These are phyloP conservation scores for Candoia aspera DNA, from an alignment of 2,113 vertebrate genomes.

Conservation along the genomic window DNA sequence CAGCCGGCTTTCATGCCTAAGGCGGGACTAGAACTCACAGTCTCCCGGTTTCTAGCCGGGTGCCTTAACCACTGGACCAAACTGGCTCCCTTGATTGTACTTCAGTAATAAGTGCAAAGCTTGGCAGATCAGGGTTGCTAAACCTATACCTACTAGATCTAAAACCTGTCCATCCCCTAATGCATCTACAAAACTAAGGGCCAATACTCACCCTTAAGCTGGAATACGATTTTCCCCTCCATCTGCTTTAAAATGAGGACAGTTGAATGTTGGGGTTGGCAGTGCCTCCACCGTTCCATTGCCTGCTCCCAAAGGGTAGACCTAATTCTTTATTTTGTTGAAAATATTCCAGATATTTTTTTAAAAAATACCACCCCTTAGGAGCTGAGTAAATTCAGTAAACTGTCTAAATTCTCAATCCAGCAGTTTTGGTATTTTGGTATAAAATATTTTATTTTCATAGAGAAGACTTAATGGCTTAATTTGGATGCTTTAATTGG, in stretches of 20 bases:
- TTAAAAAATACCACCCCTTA: not conserved
- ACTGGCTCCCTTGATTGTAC: not conserved
- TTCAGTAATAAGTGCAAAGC: not conserved
- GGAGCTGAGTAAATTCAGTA: not conserved
- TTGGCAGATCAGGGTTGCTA: not conserved
- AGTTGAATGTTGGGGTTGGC: too few relatives aligned
- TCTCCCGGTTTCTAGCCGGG: too few relatives aligned
- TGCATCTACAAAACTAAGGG: too few relatives aligned
- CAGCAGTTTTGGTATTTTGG: not conserved
- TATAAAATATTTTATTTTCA: not conserved
- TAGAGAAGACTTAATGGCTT: not conserved
- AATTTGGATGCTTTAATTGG: not conserved
- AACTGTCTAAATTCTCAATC: not conserved
- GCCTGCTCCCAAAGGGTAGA: not conserved
- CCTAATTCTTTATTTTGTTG: not conserved
- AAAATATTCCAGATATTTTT: not conserved
- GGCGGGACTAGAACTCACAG: too few relatives aligned
- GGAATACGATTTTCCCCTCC: not conserved
- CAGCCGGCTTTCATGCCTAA: too few relatives aligned
- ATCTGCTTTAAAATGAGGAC: too few relatives aligned
- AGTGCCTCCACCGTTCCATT: not conserved
- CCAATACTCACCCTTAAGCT: not conserved
- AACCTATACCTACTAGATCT: not conserved
- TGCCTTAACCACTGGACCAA: too few relatives aligned
- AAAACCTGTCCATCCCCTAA: not conserved